phyloP scores from a whole-genome alignment of 2,797 vertebrate species.

The Neoniphon sammara region DNA sequence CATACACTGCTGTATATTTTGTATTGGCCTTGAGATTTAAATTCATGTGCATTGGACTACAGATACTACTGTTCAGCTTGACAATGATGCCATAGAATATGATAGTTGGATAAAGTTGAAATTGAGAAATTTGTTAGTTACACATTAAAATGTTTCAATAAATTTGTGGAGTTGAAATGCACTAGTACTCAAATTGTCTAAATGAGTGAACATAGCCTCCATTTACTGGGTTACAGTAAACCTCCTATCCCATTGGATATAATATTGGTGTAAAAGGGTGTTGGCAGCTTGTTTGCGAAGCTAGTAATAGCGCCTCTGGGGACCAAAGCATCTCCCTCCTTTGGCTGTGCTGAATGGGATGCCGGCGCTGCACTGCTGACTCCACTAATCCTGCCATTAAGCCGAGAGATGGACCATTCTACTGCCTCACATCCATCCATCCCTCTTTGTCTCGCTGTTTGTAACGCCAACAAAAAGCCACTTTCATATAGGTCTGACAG shows the following conservation, averaged over 20 bases:
- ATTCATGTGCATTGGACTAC: too few species aligned
- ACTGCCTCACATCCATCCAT: slow-evolving; percentile 25
- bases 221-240: background rate
- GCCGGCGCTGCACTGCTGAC: slow-evolving; percentile 53
- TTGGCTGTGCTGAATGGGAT: slow-evolving; percentile 32
- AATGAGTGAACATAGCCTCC: too few species aligned
- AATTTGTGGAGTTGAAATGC: too few species aligned
- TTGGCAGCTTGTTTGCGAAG: background rate
- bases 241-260: background rate
- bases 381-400: slow-evolving; percentile 58
- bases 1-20: background rate
- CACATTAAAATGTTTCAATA: too few species aligned
- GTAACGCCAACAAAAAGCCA: slow-evolving; percentile 65
- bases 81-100: too few species aligned
- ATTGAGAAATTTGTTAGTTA: too few species aligned
- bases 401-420: slow-evolving; percentile 22
- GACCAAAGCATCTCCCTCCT: slow-evolving; percentile 29
- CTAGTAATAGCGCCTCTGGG: slow-evolving; percentile 5
- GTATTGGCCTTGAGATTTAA: too few species aligned
- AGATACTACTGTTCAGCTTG: too few species aligned
- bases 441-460: slow-evolving; percentile 49
- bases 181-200: background rate
- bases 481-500: background rate
- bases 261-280: background rate
- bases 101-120: too few species aligned